A percentile compares a stretch with the other conserved stretches of the same genome.
phyloP scores from a whole-genome alignment of 2,113 vertebrate species.

The Sinocyclocheilus maitianheensis region DNA sequence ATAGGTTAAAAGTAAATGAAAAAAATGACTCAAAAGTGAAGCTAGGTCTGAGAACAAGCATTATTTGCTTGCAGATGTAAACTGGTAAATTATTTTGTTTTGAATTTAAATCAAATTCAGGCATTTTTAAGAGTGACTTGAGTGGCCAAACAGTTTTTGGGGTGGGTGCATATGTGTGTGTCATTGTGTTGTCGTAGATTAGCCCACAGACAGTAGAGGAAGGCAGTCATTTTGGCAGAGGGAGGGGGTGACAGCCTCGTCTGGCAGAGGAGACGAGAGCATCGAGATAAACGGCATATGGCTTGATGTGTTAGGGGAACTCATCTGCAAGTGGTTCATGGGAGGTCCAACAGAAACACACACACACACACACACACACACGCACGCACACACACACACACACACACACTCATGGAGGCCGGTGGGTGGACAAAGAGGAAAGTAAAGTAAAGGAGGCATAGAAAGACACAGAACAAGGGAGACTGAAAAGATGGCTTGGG shows the following conservation, averaged over 20 bases:
- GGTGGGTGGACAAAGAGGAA: not conserved
- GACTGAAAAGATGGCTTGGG: constrained; percentile 5
- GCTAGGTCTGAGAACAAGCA: not conserved
- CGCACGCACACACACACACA: not conserved
- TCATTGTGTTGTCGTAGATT: constrained; percentile 13
- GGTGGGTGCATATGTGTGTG: constrained; percentile 48
- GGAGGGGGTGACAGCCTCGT: constrained; percentile 25
- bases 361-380: not conserved
- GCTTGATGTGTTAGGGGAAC: constrained; percentile 48
- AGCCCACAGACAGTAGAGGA: constrained; percentile 23
- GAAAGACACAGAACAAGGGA: not conserved
- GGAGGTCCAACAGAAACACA: constrained; percentile 7
- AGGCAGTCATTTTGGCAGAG: constrained; percentile 41
- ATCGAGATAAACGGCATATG: constrained; percentile 50
- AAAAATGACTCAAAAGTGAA: not conserved
- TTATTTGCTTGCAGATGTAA: not conserved
- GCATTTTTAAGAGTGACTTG: not conserved
- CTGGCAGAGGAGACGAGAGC: constrained; percentile 37
- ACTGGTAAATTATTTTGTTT: not conserved
- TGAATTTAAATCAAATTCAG: constrained; percentile 50
- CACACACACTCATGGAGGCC: not conserved
- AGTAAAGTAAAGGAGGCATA: constrained; percentile 8
- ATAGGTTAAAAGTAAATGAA: not conserved
- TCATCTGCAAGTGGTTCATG: constrained; percentile 48
- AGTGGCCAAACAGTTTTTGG: constrained; percentile 22